Conservation (phyloP, 2,113 vertebrate genomes). For the Mustela lutreola region DNA sequence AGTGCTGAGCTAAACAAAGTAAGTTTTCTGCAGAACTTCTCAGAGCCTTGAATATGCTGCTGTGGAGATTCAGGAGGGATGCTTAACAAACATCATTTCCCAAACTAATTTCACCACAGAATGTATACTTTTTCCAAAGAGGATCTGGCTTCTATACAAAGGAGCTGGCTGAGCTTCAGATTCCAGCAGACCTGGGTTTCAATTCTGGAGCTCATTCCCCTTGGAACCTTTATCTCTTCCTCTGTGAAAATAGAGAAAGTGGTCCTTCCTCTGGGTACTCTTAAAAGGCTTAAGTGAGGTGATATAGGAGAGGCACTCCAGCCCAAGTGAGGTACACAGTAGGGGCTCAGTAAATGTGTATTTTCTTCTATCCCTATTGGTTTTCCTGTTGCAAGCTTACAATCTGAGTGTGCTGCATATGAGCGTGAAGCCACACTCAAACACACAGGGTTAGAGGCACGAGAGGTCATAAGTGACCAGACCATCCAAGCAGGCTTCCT, state of each 20-base stretch:
- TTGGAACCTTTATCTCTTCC: neutral
- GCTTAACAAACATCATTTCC: neutral
- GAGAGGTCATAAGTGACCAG: neutral
- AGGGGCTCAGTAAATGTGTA: neutral
- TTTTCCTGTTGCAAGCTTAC: slow-evolving; percentile 11
- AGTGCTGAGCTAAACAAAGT: neutral
- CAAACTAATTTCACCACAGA: neutral
- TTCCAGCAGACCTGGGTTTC: neutral
- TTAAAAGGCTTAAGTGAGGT: neutral
- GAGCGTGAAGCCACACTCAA: neutral
- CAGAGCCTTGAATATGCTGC: neutral
- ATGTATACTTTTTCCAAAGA: neutral
- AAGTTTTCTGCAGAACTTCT: slow-evolving; percentile 14
- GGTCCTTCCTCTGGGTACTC: neutral
- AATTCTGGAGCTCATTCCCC: neutral
- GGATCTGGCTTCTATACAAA: neutral
- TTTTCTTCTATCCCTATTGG: neutral
- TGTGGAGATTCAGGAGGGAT: neutral
- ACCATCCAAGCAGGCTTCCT: slow-evolving; percentile 21
- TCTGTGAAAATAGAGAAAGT: neutral
- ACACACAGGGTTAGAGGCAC: neutral
- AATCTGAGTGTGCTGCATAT: neutral
- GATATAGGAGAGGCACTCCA: neutral
- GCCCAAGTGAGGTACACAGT: neutral
- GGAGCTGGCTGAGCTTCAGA: neutral